These are phyloP conservation scores for Camponotus fellah DNA, from an alignment of 2,888 invertebrate species.

Conservation along the genomic window DNA sequence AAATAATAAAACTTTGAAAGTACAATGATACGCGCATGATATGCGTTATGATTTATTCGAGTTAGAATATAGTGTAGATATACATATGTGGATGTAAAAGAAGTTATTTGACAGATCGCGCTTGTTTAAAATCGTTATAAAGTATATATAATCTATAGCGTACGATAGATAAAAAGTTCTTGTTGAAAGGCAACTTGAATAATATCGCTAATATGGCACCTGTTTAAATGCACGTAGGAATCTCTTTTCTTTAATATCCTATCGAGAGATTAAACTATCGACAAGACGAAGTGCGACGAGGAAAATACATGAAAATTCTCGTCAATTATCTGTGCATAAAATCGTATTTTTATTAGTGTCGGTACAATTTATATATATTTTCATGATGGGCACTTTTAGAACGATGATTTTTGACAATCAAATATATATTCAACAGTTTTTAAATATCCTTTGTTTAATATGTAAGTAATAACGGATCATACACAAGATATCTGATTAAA, in stretches of 20 bases:
- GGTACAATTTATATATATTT: background rate
- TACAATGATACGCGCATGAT: conserved; percentile 45
- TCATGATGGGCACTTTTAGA: background rate
- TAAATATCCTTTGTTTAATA: background rate
- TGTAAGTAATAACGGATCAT: background rate
- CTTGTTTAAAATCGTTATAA: conserved; percentile 52
- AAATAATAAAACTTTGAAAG: conserved; percentile 27
- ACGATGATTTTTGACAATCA: background rate
- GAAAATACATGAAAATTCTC: background rate
- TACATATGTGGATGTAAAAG: conserved; percentile 19
- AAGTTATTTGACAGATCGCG: conserved; percentile 35
- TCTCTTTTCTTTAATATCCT: background rate
- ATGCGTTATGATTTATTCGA: conserved; percentile 33
- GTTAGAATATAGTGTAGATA: conserved; percentile 47
- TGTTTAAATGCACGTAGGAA: conserved; percentile 16
- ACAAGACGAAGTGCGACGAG: background rate
- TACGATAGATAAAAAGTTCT: conserved; percentile 47
- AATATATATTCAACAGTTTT: conserved; percentile 1
- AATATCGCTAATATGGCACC: conserved; percentile 21
- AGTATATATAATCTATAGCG: conserved; percentile 31
- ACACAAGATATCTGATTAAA: background rate
- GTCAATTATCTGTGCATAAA: conserved; percentile 21
- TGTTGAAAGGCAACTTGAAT: conserved; percentile 45
- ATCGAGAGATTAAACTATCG: background rate
- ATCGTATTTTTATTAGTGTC: conserved; percentile 2